Evolutionary conservation across 2,888 invertebrate species (phyloP), one percentile per base, ranked within the genome.

Genomic region (Leptogaster cylindrica): DNA sequence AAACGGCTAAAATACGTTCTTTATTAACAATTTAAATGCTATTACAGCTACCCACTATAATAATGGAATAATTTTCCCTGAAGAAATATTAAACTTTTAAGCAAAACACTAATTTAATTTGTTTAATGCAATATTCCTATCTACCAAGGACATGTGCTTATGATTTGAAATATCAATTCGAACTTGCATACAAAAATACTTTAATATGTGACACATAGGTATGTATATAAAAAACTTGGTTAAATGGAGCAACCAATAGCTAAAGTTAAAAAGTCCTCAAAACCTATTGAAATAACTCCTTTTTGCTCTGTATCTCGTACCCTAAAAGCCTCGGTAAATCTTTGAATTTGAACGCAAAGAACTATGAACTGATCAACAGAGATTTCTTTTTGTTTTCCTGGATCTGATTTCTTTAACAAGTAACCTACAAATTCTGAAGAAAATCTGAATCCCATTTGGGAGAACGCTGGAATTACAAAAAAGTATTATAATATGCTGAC

Each of bases 311-410:
- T 84, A 77, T 97, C 96, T 63, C 91, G 87, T 65, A 84, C 83
- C 75, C 90, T 84, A 78, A 97, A 97, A 18, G 93, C 92, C 77
- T 96, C 95, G 28, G 89, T 93, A 72, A 93, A 92, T 70, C 90
- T 88, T 77, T 94, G 94, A 71, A 95, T 87, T 83, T 95, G 91
- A 7, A 95, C 91, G 78, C 94, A 94, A 8, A 91, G 79, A 36
- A 95, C 92, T 73, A 95, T 95, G 77, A 95, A 95, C 74, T 89
- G 88, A 81, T 95, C 95, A 36, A 95, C 89, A 0, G 92, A 89
- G 69, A 89, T 85, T 74, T 85, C 86, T 71, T 84, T 85, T 69
- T 84, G 85, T 70, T 83, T 83, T 68, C 83, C 82, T 0, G 87
- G 80, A 78, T 92, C 91, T 75, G 88, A 86, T 78, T 89, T 88